These are phyloP conservation scores for Nasonia longicornis DNA, from an alignment of 1,140 invertebrate genomes.

Conservation along the genomic window DNA sequence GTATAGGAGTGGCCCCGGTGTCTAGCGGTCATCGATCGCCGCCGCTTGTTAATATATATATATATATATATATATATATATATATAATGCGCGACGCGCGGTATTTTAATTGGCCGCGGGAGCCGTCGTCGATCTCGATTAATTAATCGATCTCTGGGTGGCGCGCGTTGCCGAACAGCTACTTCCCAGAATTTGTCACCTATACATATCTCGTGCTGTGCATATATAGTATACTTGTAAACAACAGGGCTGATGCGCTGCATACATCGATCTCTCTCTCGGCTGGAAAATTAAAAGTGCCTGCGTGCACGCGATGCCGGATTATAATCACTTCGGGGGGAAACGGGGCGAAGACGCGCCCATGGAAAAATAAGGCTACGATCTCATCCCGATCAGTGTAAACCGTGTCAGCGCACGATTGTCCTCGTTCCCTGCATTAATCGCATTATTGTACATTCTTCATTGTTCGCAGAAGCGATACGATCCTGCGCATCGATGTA, in stretches of 20 bases:
- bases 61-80: no score
- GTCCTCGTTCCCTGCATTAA: not conserved
- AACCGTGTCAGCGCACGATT: slow-evolving; percentile 9
- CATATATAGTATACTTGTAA: no score
- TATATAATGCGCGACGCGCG: not conserved
- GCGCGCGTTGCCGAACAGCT: not conserved
- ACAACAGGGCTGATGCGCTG: no score
- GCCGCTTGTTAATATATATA: not conserved
- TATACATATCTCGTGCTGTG: no score
- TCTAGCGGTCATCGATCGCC: not conserved
- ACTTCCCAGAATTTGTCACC: not conserved
- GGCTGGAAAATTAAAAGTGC: no score
- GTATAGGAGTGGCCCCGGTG: not conserved
- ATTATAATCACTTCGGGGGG: not conserved
- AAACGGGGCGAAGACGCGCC: not conserved
- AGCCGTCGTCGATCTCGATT: not conserved
- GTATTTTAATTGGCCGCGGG: not conserved
- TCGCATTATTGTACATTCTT: not conserved
- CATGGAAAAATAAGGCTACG: not conserved
- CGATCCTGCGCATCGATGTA: no score
- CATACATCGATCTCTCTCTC: no score
- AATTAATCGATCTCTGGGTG: not conserved
- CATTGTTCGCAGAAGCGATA: not conserved
- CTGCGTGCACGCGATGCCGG: no score
- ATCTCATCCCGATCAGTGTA: not conserved